Evolutionary conservation across 2,888 invertebrate species (phyloP).

Genomic region (Napeogenes inachia): DNA sequence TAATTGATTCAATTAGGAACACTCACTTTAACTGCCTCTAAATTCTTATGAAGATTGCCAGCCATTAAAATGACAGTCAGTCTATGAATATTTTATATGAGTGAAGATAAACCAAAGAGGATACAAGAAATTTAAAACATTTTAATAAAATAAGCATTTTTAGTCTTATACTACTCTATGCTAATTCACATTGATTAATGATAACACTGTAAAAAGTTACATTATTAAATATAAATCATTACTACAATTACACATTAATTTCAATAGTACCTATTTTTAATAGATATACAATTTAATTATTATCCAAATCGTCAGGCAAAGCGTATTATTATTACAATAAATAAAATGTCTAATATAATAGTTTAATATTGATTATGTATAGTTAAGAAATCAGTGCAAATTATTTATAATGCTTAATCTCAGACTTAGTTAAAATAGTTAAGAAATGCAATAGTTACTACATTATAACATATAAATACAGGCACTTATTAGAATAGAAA

Average conservation of each 20-base stretch:
- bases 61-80: too few relatives aligned
- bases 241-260: slow-evolving; percentile 9
- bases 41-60: too few relatives aligned
- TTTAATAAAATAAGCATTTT: slow-evolving; percentile 3
- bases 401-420: too few relatives aligned
- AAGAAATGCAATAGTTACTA: too few relatives aligned
- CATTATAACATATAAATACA: too few relatives aligned
- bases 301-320: slow-evolving; percentile 20
- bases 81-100: too few relatives aligned
- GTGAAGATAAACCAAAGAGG: neutral
- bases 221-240: slow-evolving; percentile 3
- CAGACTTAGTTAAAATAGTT: too few relatives aligned
- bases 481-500: neutral
- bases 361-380: neutral
- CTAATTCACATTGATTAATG: neutral
- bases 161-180: slow-evolving; percentile 1
- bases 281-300: slow-evolving; percentile 8
- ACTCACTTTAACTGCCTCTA: too few relatives aligned
- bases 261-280: slow-evolving; percentile 12
- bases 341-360: neutral
- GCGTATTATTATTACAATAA: slow-evolving; percentile 10
- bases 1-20: too few relatives aligned
- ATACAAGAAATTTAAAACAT: neutral
- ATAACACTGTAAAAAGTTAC: neutral
- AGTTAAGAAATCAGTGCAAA: too few relatives aligned